A percentile compares a stretch with the other conserved stretches of the same genome.
Evolutionary conservation across 2,888 invertebrate species (phyloP).

Genomic region (Eutolmus rufibarbis): DNA sequence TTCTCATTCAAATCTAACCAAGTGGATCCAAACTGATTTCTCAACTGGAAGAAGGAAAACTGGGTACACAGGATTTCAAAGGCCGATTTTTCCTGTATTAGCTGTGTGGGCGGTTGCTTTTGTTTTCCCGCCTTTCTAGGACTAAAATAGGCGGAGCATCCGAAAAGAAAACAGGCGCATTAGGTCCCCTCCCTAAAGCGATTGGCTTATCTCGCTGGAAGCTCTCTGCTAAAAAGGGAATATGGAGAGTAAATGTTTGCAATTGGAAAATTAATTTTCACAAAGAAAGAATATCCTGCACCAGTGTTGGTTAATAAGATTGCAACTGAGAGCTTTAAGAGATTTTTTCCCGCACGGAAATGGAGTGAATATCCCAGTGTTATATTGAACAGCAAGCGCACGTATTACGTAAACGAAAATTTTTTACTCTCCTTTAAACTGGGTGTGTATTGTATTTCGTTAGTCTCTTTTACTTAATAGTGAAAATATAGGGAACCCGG

Average conservation of each 20-base stretch:
- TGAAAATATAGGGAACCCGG: not conserved
- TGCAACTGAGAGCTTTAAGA: conserved; percentile 33
- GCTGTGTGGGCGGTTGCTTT: not conserved
- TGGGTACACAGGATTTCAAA: not conserved
- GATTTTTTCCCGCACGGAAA: conserved; percentile 2
- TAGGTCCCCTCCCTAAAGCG: not conserved
- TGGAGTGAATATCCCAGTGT: not conserved
- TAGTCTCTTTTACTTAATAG: not conserved
- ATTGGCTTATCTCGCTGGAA: conserved; percentile 14
- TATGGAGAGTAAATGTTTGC: conserved; percentile 25
- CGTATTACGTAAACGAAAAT: not conserved
- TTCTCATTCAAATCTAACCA: conserved; percentile 51
- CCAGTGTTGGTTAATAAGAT: conserved; percentile 1
- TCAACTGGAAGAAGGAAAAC: conserved; percentile 61
- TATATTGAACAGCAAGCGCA: not conserved
- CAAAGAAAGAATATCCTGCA: not conserved
- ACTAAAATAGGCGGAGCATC: not conserved
- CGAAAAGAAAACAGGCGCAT: not conserved
- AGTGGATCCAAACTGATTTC: conserved; percentile 62
- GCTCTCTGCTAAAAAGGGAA: conserved; percentile 3
- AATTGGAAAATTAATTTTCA: conserved; percentile 34
- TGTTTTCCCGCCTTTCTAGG: not conserved
- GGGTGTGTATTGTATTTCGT: not conserved
- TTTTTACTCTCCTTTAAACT: not conserved
- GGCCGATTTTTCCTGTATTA: conserved; percentile 9